phyloP scores from a whole-genome alignment of 2,888 invertebrate species.

The Gymnosoma rotundatum region DNA sequence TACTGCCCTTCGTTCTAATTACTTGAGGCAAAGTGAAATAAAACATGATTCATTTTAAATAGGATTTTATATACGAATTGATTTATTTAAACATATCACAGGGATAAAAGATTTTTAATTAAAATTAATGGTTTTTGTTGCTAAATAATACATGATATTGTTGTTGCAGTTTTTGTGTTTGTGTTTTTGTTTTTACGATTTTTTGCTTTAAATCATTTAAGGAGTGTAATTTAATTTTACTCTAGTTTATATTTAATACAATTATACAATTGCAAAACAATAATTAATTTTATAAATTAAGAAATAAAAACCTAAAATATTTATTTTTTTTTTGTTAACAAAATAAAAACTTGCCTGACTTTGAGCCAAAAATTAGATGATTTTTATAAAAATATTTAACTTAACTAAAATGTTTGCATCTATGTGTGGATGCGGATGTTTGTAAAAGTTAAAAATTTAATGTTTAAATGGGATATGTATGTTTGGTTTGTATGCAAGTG shows the following conservation, averaged over 20 bases:
- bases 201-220: constrained; percentile 7
- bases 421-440: neutral
- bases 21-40: neutral
- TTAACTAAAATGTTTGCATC: neutral
- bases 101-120: constrained; percentile 76
- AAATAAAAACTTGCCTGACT: no score
- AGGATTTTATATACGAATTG: constrained; percentile 40
- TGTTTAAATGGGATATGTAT: no score
- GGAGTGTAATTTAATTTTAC: neutral
- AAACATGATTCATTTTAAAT: neutral
- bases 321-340: no score
- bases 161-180: constrained; percentile 29
- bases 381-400: neutral
- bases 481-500: no score
- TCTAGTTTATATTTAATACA: constrained; percentile 16
- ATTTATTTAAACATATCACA: constrained; percentile 79
- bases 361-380: no score
- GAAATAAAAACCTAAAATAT: no score
- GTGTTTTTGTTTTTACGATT: neutral
- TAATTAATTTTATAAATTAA: constrained; percentile 23
- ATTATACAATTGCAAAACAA: constrained; percentile 22
- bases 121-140: constrained; percentile 54
- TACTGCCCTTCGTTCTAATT: neutral
- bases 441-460: neutral
- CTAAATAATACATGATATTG: constrained; percentile 71